Conservation (phyloP, 37 sponge, comb jelly and placozoan genomes). For the Hormiphora californensis region DNA sequence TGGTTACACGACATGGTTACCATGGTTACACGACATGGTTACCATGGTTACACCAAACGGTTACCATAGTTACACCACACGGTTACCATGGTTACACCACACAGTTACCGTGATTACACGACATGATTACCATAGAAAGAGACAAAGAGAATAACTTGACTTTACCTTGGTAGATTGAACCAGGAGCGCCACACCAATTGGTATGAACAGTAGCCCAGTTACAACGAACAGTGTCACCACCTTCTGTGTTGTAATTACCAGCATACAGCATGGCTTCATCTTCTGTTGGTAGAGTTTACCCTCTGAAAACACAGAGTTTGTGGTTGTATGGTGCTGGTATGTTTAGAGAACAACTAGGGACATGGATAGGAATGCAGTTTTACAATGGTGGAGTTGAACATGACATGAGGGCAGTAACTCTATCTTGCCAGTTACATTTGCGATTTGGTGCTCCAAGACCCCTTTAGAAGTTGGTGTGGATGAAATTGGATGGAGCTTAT, state of each 20-base stretch:
- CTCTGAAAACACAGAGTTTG: neutral
- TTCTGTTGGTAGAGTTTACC: neutral
- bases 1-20: neutral
- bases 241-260: conserved; percentile 36
- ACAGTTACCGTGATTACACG: neutral
- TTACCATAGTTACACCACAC: neutral
- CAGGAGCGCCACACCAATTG: conserved; percentile 2
- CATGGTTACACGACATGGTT: neutral
- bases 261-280: conserved; percentile 24
- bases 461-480: no score
- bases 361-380: no score
- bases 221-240: conserved; percentile 15
- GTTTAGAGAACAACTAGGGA: no score
- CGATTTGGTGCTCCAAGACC: no score
- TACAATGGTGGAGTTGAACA: no score
- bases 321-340: no score
- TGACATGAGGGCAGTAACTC: no score
- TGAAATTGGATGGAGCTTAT: no score
- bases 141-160: neutral
- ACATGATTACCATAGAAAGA: neutral
- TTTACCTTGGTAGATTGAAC: conserved; percentile 24
- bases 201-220: neutral
- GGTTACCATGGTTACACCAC: neutral
- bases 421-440: no score
- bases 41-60: neutral